Evolutionary conservation across 2,797 vertebrate species (phyloP), one percentile per base, ranked within the genome.

Genomic region (Hirundo rustica): DNA sequence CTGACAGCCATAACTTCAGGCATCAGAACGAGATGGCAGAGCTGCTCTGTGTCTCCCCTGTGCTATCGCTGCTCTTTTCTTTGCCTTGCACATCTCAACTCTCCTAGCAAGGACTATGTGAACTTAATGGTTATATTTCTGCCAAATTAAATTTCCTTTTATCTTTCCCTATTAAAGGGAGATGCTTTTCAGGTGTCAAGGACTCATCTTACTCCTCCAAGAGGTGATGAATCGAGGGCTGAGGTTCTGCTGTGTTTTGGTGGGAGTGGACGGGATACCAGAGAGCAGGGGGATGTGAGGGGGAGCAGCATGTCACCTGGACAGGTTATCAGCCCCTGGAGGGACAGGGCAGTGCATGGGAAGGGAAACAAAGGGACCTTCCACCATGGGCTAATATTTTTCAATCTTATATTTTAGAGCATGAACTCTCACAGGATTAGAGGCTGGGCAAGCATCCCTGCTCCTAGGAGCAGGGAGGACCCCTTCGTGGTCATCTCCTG

Each of bases 1-100:
- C 45, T 85, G 75, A 44, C 78, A 74, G 54, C 42, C 67, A 0
- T 26, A 74, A 67, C n/a, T 89, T 66, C 72, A 85, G 64, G 16
- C 1, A 3, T 61, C 12, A 25, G 51, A 85, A 26, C 0, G 34
- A 36, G 29, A 22, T 1, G 6, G 27, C 13, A 60, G 51, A 82
- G 26, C 18, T 0, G 0, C 19, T 53, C 65, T 58, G n/a, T 57
- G 27, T 16, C 32, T 36, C 0, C 0, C 29, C 53, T 47, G 25
- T 18, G 40, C 11, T 32, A 8, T 10, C 0, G 0, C 45, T 48
- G 47, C 62, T 85, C n/a, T 74, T 30, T 19, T 32, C 75, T 34
- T 32, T 68, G 47, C 68, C 10, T 44, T 27, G 7, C 12, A 13
- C 38, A n/a, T 34, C 45, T 34, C 42, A 44, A 19, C 36, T 66